phyloP scores from a whole-genome alignment of 2,888 invertebrate genomes.

The Amiota mariae region DNA sequence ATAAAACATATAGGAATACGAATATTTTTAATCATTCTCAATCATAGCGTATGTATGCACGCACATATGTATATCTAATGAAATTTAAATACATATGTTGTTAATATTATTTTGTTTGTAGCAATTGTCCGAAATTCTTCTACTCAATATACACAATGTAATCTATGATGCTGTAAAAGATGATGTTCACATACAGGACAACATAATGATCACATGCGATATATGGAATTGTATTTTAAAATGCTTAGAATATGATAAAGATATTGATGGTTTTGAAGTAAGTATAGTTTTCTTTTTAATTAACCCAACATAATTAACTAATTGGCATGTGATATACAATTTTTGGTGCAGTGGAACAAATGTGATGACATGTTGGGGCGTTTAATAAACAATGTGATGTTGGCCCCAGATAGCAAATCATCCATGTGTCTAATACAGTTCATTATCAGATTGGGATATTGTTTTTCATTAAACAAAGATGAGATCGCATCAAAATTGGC shows the following conservation, averaged over 20 bases:
- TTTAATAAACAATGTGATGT: slow-evolving; percentile 60
- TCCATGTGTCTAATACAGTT: slow-evolving; percentile 59
- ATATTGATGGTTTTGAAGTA: slow-evolving; percentile 60
- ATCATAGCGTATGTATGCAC: slow-evolving; percentile 55
- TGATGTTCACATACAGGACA: slow-evolving; percentile 59
- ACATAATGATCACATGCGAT: slow-evolving; percentile 48
- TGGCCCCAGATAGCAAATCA: slow-evolving; percentile 55
- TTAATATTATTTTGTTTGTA: slow-evolving; percentile 32
- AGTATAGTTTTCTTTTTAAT: too few species aligned
- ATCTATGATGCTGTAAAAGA: slow-evolving; percentile 66
- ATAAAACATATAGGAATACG: slow-evolving; percentile 66
- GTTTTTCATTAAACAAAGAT: slow-evolving; percentile 59
- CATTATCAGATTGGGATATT: slow-evolving; percentile 57
- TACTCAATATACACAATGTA: slow-evolving; percentile 68
- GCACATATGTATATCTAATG: too few species aligned
- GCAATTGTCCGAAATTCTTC: slow-evolving; percentile 55
- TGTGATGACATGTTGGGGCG: slow-evolving; percentile 70
- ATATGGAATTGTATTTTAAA: slow-evolving; percentile 67
- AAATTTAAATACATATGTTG: neutral
- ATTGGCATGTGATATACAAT: neutral
- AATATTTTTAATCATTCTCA: slow-evolving; percentile 61
- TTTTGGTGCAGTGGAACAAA: slow-evolving; percentile 64
- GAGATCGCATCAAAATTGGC: slow-evolving; percentile 51
- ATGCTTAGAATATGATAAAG: slow-evolving; percentile 64
- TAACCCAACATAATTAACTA: too few species aligned